phyloP scores from a whole-genome alignment of 1,140 invertebrate genomes.

The Anoplophora glabripennis region DNA sequence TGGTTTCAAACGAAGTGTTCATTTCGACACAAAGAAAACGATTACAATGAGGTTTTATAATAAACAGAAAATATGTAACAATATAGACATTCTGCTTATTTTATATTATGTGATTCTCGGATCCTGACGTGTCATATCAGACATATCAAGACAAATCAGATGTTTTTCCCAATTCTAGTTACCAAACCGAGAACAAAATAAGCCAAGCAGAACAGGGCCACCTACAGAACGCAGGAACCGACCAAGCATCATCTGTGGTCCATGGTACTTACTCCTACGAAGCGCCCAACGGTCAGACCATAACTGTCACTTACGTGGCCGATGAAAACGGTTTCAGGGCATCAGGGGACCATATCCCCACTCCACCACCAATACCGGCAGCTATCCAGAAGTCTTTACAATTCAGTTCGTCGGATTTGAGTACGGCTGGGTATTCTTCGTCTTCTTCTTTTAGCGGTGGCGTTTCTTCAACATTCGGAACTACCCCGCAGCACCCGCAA shows the following conservation, averaged over 20 bases:
- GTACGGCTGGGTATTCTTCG: too few species aligned
- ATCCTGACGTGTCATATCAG: too few species aligned
- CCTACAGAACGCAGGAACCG: slow-evolving; percentile 55
- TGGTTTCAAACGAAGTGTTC: too few species aligned
- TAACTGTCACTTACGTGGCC: slow-evolving; percentile 57
- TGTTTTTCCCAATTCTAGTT: slow-evolving; percentile 34
- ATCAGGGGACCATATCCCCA: slow-evolving; percentile 55
- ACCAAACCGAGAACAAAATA: slow-evolving; percentile 56
- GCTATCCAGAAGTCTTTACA: slow-evolving; percentile 55
- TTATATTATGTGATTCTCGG: too few species aligned
- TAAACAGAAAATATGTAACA: too few species aligned
- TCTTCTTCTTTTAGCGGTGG: too few species aligned
- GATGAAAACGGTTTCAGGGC: slow-evolving; percentile 58
- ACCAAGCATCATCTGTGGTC: slow-evolving; percentile 56
- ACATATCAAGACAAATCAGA: slow-evolving; percentile 8
- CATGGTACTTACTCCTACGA: slow-evolving; percentile 62
- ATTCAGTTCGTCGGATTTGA: neutral
- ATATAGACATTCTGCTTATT: too few species aligned
- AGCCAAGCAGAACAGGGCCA: slow-evolving; percentile 49
- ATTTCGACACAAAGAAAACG: too few species aligned
- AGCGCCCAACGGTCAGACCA: slow-evolving; percentile 56
- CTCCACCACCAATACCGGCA: slow-evolving; percentile 59
- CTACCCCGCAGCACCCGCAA: too few species aligned
- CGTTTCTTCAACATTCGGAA: too few species aligned
- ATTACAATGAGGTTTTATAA: too few species aligned